Percentiles rank a stretch among this genome's conserved stretches.
These are phyloP conservation scores for Ferrisia virgata DNA, from an alignment of 2,888 invertebrate species.

Conservation along the genomic window DNA sequence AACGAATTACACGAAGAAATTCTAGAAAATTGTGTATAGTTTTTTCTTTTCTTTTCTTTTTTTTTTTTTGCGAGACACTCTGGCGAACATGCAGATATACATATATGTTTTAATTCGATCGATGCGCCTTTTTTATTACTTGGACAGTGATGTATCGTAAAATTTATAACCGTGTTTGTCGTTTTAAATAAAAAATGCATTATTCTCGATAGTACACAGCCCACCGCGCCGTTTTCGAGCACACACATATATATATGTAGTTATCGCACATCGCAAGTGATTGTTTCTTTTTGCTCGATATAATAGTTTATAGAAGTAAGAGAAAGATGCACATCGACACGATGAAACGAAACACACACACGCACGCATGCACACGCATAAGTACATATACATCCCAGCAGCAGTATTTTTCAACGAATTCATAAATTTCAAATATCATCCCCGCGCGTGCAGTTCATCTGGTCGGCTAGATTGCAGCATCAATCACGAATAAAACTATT, in stretches of 20 bases:
- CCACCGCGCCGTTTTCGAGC: background rate
- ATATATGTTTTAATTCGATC: background rate
- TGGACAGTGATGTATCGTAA: constrained; percentile 12
- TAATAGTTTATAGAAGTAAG: no score
- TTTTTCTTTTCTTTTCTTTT: no score
- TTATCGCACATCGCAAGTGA: background rate
- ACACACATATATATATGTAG: background rate
- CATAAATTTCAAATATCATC: background rate
- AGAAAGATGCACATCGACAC: background rate
- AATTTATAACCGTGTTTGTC: constrained; percentile 32
- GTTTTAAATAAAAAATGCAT: constrained; percentile 29
- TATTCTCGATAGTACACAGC: background rate
- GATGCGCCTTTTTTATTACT: constrained; percentile 4
- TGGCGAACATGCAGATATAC: background rate
- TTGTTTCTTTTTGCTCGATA: background rate
- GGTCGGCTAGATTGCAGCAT: background rate
- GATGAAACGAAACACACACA: background rate
- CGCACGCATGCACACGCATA: no score
- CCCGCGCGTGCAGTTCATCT: background rate
- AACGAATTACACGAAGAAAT: background rate
- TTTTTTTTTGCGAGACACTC: background rate
- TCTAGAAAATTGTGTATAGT: background rate
- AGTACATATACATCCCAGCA: no score
- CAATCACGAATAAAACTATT: background rate
- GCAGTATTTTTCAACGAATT: background rate